Percentiles rank a stretch among this genome's conserved stretches.
phyloP scores from a whole-genome alignment of 2,888 invertebrate genomes.

The Agrenia bidenticulata region DNA sequence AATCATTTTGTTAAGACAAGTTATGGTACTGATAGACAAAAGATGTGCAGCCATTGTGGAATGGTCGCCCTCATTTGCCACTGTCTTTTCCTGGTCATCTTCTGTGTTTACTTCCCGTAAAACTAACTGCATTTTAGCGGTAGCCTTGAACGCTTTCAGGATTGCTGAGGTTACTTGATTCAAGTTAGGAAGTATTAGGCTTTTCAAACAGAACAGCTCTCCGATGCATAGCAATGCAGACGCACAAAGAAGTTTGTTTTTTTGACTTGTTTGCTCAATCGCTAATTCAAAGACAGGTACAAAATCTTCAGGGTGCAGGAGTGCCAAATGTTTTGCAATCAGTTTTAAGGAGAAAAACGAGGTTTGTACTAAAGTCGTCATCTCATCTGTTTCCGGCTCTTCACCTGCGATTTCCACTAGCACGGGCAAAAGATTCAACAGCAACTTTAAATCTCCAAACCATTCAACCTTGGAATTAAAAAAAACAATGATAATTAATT shows the following conservation, averaged over 20 bases:
- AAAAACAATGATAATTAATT: no score
- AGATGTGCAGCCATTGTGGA: conserved; percentile 41
- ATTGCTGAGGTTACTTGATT: conserved; percentile 43
- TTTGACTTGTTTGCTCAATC: conserved; percentile 27
- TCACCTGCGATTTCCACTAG: conserved; percentile 61
- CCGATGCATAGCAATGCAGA: conserved; percentile 55
- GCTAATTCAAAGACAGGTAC: conserved; percentile 59
- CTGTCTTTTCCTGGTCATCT: conserved; percentile 7
- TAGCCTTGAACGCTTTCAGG: conserved; percentile 43
- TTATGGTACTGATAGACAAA: conserved; percentile 48
- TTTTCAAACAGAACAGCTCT: conserved; percentile 55
- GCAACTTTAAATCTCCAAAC: conserved; percentile 45
- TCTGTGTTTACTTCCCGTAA: background rate
- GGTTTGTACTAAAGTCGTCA: conserved; percentile 74
- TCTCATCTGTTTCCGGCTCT: conserved; percentile 60
- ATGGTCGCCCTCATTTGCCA: conserved; percentile 18
- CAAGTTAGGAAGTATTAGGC: conserved; percentile 46
- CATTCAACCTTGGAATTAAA: conserved; percentile 46
- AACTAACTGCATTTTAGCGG: conserved; percentile 7
- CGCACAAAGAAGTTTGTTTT: conserved; percentile 51
- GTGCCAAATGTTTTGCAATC: conserved; percentile 71
- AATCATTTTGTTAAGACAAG: conserved; percentile 47
- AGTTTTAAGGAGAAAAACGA: conserved; percentile 79
- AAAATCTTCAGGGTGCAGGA: conserved; percentile 69
- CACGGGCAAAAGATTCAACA: conserved; percentile 62